Conservation (phyloP, 2,888 invertebrate species). For the Dasysyrphus tricinctus region DNA sequence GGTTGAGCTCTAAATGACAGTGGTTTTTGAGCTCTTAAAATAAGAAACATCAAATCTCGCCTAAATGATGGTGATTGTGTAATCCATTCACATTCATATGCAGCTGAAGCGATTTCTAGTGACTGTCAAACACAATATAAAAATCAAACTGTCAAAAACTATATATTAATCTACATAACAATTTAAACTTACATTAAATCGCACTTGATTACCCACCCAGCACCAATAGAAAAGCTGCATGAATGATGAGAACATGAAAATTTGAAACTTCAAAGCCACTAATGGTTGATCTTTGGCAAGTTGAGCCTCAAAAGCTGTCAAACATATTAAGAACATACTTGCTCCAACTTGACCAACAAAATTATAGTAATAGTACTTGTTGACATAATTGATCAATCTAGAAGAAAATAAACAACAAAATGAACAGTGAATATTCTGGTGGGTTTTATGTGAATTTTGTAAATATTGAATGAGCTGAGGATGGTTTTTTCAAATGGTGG, state of each 20-base stretch:
- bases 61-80: slow-evolving; percentile 76
- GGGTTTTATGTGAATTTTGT: too few species aligned
- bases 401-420: neutral
- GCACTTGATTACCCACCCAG: slow-evolving; percentile 78
- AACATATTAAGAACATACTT: slow-evolving; percentile 79
- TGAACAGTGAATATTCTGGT: neutral
- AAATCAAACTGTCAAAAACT: neutral
- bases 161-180: neutral
- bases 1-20: slow-evolving; percentile 78
- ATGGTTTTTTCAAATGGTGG: neutral
- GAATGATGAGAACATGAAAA: slow-evolving; percentile 78
- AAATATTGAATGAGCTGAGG: too few species aligned
- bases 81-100: slow-evolving; percentile 79
- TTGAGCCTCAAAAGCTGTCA: slow-evolving; percentile 80
- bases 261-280: slow-evolving; percentile 79
- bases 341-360: slow-evolving; percentile 79
- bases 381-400: slow-evolving; percentile 77
- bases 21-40: slow-evolving; percentile 79
- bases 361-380: slow-evolving; percentile 77
- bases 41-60: slow-evolving; percentile 79
- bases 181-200: slow-evolving; percentile 77
- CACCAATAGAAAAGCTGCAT: slow-evolving; percentile 80
- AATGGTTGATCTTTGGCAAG: slow-evolving; percentile 77
- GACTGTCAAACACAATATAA: slow-evolving; percentile 76
- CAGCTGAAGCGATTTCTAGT: slow-evolving; percentile 78